Percentiles rank a stretch among this genome's conserved stretches.
Evolutionary conservation across 2,888 invertebrate species (phyloP).

Genomic region (Phorcus lineatus): DNA sequence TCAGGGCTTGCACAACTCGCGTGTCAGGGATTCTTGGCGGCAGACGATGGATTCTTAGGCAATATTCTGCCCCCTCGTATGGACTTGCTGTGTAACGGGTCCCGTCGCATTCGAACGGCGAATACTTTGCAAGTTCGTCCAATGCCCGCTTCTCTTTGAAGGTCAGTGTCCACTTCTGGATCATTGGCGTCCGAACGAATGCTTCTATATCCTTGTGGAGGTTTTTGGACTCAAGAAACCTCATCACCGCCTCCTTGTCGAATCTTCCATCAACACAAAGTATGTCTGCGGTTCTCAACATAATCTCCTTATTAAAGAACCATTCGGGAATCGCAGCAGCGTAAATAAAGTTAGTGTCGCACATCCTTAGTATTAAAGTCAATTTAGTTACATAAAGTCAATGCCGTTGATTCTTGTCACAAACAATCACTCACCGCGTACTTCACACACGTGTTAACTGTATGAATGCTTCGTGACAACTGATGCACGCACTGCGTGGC

Average conservation of each 20-base stretch:
- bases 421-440: too few species aligned
- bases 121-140: not conserved
- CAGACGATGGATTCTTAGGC: not conserved
- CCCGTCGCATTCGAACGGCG: not conserved
- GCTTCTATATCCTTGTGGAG: not conserved
- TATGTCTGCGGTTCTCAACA: not conserved
- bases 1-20: not conserved
- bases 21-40: not conserved
- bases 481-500: too few species aligned
- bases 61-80: not conserved
- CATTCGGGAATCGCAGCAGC: not conserved
- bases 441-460: too few species aligned
- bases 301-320: not conserved
- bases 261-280: conserved; percentile 7
- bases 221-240: not conserved
- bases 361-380: too few species aligned
- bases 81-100: not conserved
- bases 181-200: not conserved
- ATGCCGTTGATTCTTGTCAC: too few species aligned
- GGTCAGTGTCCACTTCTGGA: not conserved
- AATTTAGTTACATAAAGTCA: too few species aligned
- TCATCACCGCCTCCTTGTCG: not conserved
- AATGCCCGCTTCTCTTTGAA: conserved; percentile 1
- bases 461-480: too few species aligned
- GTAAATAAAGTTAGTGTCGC: too few species aligned